Evolutionary conservation across 2,113 vertebrate genomes (phyloP), one percentile per base, ranked within the genome.

Genomic region (Lampris megalopsis): DNA sequence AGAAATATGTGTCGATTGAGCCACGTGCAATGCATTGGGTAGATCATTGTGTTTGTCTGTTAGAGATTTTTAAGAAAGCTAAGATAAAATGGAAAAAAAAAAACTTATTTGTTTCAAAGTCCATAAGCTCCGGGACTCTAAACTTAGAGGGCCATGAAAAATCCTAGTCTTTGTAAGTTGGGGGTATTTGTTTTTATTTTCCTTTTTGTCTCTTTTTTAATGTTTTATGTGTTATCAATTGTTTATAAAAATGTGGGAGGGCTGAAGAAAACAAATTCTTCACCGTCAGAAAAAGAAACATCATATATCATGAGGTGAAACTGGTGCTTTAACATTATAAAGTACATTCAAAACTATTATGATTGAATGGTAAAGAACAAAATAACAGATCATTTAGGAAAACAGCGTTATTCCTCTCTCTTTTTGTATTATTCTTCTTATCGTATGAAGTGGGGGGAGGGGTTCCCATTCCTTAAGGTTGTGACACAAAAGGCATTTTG

Each of bases 1-100:
- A 94, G 89, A 86, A 86, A 84, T 90, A 85, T 94, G 91, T 94
- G 93, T 95, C 83, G 93, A 94, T 93, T 93, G 92, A 95, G 93
- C 94, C 94, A 93, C 92, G 94, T 95, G 95, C 94, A 95, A 95
- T 95, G 94, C 93, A 93, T 93, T 95, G 92, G 93, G 92, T 94
- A 94, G 94, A 94, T 94, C 90, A 94, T 92, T 94, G 93, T 94
- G 93, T 94, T 93, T 94, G 94, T 95, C 93, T 94, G 92, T 94
- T 94, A 94, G 91, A 94, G 94, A 94, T 94, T 94, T 95, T 93
- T 94, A 93, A 95, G 92, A 94, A 94, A 93, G 90, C 84, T 84
- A 90, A 84, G 86, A 91, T 80, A 94, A 92, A 92, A 91, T 24
- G 24, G 88, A 91, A 90, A 91, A 92, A 94, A 88, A 57, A 90